Percentiles rank a stretch among this genome's conserved stretches.
These are phyloP conservation scores for Ceratina calcarata DNA, from an alignment of 1,140 invertebrate species.

Conservation along the genomic window DNA sequence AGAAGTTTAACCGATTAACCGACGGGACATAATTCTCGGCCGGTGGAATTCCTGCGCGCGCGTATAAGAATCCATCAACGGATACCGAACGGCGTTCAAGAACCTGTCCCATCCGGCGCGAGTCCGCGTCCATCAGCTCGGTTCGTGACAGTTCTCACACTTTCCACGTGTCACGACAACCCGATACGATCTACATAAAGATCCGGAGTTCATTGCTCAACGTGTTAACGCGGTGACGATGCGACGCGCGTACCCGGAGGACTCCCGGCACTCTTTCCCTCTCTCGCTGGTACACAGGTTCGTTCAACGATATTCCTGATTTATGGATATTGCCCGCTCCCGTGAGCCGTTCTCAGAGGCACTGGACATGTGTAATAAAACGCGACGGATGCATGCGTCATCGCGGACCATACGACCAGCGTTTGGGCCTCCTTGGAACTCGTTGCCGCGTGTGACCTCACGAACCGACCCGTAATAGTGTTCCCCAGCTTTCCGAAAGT, in stretches of 20 bases:
- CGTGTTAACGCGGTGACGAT: slow-evolving; percentile 65
- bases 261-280: background rate
- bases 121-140: slow-evolving; percentile 25
- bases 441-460: slow-evolving; percentile 61
- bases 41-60: background rate
- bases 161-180: slow-evolving; percentile 63
- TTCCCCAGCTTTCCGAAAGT: slow-evolving; percentile 64
- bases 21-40: background rate
- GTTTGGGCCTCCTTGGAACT: slow-evolving; percentile 53
- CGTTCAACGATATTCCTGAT: slow-evolving; percentile 71
- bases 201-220: slow-evolving; percentile 70
- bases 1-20: no score
- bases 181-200: slow-evolving; percentile 69
- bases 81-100: slow-evolving; percentile 14
- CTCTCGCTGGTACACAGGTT: slow-evolving; percentile 7
- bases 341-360: slow-evolving; percentile 51
- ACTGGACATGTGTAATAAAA: slow-evolving; percentile 70
- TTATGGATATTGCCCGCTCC: slow-evolving; percentile 70
- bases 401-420: slow-evolving; percentile 32
- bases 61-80: slow-evolving; percentile 19
- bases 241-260: slow-evolving; percentile 19
- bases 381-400: slow-evolving; percentile 60
- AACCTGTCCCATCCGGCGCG: slow-evolving; percentile 9
- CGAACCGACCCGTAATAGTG: slow-evolving; percentile 47
- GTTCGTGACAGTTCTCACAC: slow-evolving; percentile 74